Percentiles rank a stretch among this genome's conserved stretches.
These are phyloP conservation scores for Bombylius discolor DNA, from an alignment of 2,888 invertebrate genomes.

Conservation along the genomic window DNA sequence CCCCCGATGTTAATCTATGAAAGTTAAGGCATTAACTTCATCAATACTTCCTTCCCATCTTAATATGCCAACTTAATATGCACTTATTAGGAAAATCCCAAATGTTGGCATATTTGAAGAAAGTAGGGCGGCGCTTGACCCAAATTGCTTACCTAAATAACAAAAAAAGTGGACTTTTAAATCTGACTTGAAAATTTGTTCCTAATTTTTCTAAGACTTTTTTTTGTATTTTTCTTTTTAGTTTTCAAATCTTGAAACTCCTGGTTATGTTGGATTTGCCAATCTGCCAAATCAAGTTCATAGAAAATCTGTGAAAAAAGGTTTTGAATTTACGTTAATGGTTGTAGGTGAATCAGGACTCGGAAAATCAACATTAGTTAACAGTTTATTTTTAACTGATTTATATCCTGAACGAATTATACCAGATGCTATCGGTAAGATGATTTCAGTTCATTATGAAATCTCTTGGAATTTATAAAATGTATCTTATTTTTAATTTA, in stretches of 20 bases:
- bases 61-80: too few relatives aligned
- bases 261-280: slow-evolving; percentile 65
- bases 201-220: neutral
- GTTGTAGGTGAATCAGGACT: slow-evolving; percentile 86
- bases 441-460: slow-evolving; percentile 11
- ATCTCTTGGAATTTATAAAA: neutral
- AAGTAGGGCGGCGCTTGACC: too few relatives aligned
- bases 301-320: slow-evolving; percentile 93
- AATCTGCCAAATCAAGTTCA: slow-evolving; percentile 95
- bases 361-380: slow-evolving; percentile 91
- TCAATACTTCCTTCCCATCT: too few relatives aligned
- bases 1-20: too few relatives aligned
- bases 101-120: too few relatives aligned
- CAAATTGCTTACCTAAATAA: too few relatives aligned
- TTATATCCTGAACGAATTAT: slow-evolving; percentile 86
- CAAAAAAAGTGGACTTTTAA: too few relatives aligned
- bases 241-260: slow-evolving; percentile 75
- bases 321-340: slow-evolving; percentile 96
- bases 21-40: too few relatives aligned
- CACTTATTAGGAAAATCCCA: too few relatives aligned
- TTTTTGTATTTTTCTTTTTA: slow-evolving; percentile 31
- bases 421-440: slow-evolving; percentile 71
- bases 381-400: slow-evolving; percentile 88
- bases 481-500: slow-evolving; percentile 15
- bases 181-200: too few relatives aligned